These are phyloP conservation scores for Mya arenaria DNA, from an alignment of 1,140 invertebrate genomes.

Conservation along the genomic window DNA sequence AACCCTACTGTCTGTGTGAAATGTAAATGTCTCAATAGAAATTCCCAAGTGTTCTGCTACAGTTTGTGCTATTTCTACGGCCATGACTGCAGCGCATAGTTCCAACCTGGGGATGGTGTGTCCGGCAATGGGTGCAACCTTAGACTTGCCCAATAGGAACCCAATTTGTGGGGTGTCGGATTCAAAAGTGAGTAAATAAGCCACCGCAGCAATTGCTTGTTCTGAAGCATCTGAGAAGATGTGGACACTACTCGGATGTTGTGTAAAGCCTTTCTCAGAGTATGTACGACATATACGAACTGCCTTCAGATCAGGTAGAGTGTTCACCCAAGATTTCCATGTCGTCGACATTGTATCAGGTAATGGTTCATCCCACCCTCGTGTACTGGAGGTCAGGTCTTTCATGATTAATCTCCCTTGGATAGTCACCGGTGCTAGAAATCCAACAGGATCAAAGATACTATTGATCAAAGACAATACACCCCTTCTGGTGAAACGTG, in stretches of 20 bases:
- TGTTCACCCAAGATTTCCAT: conserved; percentile 49
- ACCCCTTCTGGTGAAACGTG: conserved; percentile 35
- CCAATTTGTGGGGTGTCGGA: conserved; percentile 1
- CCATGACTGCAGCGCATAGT: conserved; percentile 33
- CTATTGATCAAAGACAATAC: conserved; percentile 53
- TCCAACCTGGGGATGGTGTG: conserved; percentile 46
- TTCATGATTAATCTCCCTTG: conserved; percentile 51
- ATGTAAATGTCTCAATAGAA: background rate
- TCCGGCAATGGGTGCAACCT: conserved; percentile 9
- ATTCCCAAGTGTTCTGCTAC: background rate
- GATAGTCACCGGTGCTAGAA: conserved; percentile 56
- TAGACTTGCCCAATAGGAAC: conserved; percentile 39
- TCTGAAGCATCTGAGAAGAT: conserved; percentile 66
- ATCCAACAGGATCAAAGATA: conserved; percentile 63
- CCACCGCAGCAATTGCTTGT: conserved; percentile 58
- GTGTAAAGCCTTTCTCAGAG: conserved; percentile 48
- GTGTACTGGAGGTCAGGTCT: conserved; percentile 53
- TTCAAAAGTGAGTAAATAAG: conserved; percentile 59
- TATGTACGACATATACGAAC: conserved; percentile 38
- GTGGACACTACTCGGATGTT: conserved; percentile 78
- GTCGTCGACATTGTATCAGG: background rate
- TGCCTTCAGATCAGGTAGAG: conserved; percentile 26
- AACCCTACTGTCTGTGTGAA: background rate
- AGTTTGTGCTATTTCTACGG: background rate
- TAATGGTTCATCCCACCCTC: conserved; percentile 57